These are phyloP conservation scores for Triplophysa bombifrons DNA, from an alignment of 2,797 vertebrate species.

Conservation along the genomic window DNA sequence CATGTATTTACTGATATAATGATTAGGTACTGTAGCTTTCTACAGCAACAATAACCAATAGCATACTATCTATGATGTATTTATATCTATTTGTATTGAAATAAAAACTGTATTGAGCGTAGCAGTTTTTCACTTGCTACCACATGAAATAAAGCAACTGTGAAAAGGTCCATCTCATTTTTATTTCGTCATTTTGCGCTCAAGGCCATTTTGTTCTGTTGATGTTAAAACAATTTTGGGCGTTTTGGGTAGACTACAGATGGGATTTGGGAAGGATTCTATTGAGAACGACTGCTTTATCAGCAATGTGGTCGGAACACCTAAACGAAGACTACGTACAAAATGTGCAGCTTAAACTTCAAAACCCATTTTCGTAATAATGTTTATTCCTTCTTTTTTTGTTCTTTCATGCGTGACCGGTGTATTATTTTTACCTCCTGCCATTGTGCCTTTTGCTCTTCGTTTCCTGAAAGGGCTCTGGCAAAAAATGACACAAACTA, in stretches of 20 bases:
- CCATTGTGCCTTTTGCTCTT: background rate
- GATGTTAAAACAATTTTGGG: no score
- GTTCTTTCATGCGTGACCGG: background rate
- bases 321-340: no score
- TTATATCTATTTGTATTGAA: conserved; percentile 72
- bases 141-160: conserved; percentile 61
- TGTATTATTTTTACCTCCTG: background rate
- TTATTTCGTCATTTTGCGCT: conserved; percentile 15
- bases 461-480: background rate
- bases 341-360: background rate
- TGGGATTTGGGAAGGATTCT: background rate
- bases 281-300: no score
- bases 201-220: background rate
- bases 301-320: no score
- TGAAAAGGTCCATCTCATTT: conserved; percentile 31
- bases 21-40: conserved; percentile 58
- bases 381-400: background rate
- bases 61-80: conserved; percentile 55
- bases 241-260: no score
- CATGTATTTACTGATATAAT: conserved; percentile 42
- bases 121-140: conserved; percentile 51
- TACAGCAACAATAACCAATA: conserved; percentile 42
- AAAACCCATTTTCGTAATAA: background rate
- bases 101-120: conserved; percentile 59
- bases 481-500: no score